Evolutionary conservation across 1,140 invertebrate genomes (phyloP), one percentile per base, ranked within the genome.

Genomic region (Drosophila equinoxialis): DNA sequence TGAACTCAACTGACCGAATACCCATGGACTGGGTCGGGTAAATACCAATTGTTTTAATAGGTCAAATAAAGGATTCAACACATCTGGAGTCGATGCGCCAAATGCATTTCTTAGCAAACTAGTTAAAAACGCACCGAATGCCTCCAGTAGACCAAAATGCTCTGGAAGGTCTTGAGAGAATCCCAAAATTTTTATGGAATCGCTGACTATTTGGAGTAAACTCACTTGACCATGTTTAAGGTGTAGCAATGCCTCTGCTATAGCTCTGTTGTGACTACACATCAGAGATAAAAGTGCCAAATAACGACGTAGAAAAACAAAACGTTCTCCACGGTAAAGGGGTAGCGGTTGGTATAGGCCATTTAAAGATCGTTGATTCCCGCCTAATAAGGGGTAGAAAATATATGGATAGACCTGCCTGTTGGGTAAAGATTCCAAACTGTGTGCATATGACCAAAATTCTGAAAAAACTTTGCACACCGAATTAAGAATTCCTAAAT

Each of bases 11-110:
- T 89, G 72, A 2, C 61, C 57, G 58, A 91, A 91, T n/a, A 90
- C 76, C 79, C 81, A 91, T 1, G 79, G 63, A 71, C 62, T 90
- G 17, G 90, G 90, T 1, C 90, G 75, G 1, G 73, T 72, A 62
- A 91, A 91, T 2, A 90, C 77, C 6, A 91, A 35, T 10, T 86
- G 75, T 51, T 91, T 91, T 2, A 91, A 64, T 23, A 81, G 55
- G 51, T 80, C 70, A 45, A 90, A 72, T 0, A 90, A 39, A 3
- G 48, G 14, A 10, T 51, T 41, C 4, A 70, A 14, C 26, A 55
- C 55, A 6, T 39, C 48, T 10, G 26, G 33, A 1, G 42, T 39
- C 5, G 61, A 11, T 54, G 54, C 45, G 0, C 2, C 10, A n/a
- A 91, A 26, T 0, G 90, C 55, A 37, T 71, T 90, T 20, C 78